Evolutionary conservation across 2,797 vertebrate genomes (phyloP).

Genomic region (Hypotaenidia philippensis): DNA sequence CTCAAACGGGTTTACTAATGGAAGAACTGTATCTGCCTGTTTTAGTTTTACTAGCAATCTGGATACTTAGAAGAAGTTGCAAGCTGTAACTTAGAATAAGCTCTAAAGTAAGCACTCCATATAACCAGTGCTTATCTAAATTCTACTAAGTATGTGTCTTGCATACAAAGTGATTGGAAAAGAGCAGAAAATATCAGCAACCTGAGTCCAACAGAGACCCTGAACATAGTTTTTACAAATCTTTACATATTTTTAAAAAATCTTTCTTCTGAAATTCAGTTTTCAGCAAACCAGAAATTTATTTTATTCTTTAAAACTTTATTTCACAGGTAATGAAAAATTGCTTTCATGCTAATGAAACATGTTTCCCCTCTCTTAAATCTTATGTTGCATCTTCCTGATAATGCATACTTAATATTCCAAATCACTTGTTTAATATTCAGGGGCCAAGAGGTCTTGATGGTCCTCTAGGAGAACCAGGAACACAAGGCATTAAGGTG

Average conservation of each 20-base stretch:
- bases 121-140: neutral
- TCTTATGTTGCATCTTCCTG: neutral
- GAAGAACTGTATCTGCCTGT: neutral
- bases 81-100: neutral
- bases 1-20: neutral
- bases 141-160: neutral
- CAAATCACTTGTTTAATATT: constrained; percentile 52
- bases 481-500: constrained; percentile 91
- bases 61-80: neutral
- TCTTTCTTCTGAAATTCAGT: neutral
- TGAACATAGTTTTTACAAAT: neutral
- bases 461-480: constrained; percentile 89
- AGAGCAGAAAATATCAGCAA: neutral
- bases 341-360: neutral
- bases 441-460: constrained; percentile 93
- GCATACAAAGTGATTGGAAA: neutral
- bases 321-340: neutral
- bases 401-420: neutral
- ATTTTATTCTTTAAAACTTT: neutral
- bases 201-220: neutral
- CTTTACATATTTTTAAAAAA: neutral
- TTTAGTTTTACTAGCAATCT: neutral
- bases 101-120: neutral
- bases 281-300: neutral
- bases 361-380: neutral